Base-by-base conservation (phyloP, 2,888 invertebrate species). In the Hylaea fasciaria region DNA sequence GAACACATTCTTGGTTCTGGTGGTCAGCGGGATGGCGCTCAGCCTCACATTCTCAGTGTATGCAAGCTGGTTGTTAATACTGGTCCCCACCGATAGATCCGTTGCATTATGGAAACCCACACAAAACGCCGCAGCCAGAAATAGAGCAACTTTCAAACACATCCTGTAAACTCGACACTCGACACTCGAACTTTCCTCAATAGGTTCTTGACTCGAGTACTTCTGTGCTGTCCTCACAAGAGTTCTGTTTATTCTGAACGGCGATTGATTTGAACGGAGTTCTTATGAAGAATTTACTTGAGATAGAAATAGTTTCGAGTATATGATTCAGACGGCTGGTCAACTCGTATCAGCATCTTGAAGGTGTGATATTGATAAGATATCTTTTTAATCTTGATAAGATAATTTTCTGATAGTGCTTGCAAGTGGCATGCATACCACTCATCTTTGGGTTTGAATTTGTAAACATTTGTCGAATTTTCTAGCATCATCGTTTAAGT, bases 1-100 rank as follows among this genome's bases (percentile, higher is more conserved):
- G 53, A 89, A 91, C 0, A 91, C 86, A 64, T 85, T 89, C 58
- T 91, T 90, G 0, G 76, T 78, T 54, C 91, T 79, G 0, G 68
- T 72, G 2, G 60, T 80, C 0, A 89, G 39, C 0, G 87, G 90
- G 9, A 89, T 65, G 0, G 82, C 65, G 0, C 78, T 72, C 8
- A 89, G 57, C n/a, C 83, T 82, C 5, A 91, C 86, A 16, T 71
- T 71, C 45, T 91, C 89, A 8, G 78, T 68, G 40, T 83, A 81
- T 0, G 73, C 83, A 44, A 91, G 46, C 39, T 65, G 60, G 4
- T 66, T 74, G 16, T 85, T 87, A 0, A 78, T 59, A 50, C 67
- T 76, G 0, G 73, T 76, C 0, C 91, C 91, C 0, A 89, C 62
- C 60, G 80, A 76, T 10, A 91, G 63, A 53, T 86, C 81, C 0